These are phyloP conservation scores for Tenebrio molitor DNA, from an alignment of 1,140 invertebrate genomes.

Conservation along the genomic window DNA sequence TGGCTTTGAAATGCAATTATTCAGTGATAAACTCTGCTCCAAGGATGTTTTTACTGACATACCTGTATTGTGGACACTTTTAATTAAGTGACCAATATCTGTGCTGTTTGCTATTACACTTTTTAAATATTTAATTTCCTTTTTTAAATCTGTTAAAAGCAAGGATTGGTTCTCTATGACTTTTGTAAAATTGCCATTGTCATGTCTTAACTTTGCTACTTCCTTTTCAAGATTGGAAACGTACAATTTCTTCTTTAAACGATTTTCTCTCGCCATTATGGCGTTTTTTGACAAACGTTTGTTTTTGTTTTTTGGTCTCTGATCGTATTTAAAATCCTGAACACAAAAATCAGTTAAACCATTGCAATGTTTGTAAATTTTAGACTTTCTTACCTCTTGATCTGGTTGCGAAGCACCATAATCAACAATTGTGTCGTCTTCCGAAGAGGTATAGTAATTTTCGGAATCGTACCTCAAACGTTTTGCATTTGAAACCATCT, in stretches of 20 bases:
- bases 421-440: conserved; percentile 40
- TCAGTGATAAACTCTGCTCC: conserved; percentile 52
- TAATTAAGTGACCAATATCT: conserved; percentile 67
- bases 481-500: conserved; percentile 52
- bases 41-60: conserved; percentile 60
- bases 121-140: conserved; percentile 70
- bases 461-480: conserved; percentile 55
- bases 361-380: not conserved
- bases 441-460: conserved; percentile 48
- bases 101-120: conserved; percentile 70
- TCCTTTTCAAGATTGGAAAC: conserved; percentile 70
- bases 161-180: conserved; percentile 67
- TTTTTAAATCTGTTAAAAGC: conserved; percentile 66
- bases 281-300: conserved; percentile 68
- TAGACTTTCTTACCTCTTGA: conserved; percentile 47
- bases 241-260: conserved; percentile 72
- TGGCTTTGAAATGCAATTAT: conserved; percentile 44
- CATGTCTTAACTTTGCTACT: conserved; percentile 64
- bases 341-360: conserved; percentile 36
- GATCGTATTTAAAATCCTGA: conserved; percentile 26
- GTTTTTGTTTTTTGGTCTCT: conserved; percentile 52
- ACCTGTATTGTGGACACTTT: conserved; percentile 65
- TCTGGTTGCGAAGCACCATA: conserved; percentile 1
- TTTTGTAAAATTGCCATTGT: conserved; percentile 68
- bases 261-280: conserved; percentile 72